These are phyloP conservation scores for Spheniscus humboldti DNA, from an alignment of 2,797 vertebrate genomes.

Conservation along the genomic window DNA sequence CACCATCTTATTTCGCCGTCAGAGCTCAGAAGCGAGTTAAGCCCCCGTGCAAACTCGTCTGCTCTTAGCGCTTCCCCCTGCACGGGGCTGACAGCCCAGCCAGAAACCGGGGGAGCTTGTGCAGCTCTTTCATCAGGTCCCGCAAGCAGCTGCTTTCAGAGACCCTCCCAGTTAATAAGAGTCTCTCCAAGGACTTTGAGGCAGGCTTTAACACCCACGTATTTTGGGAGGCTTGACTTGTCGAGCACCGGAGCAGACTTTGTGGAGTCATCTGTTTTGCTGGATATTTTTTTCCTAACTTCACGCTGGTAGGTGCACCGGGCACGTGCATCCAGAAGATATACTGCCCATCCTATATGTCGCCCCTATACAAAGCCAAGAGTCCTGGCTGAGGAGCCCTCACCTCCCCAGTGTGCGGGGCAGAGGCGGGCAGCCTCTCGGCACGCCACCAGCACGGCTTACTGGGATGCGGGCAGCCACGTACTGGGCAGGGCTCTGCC, in stretches of 20 bases:
- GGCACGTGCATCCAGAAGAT: background rate
- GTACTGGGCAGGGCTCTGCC: background rate
- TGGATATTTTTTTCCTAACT: background rate
- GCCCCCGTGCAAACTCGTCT: fast-evolving
- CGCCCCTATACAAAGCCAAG: background rate
- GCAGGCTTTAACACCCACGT: background rate
- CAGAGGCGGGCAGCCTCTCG: background rate
- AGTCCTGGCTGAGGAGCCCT: background rate
- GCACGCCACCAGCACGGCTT: background rate
- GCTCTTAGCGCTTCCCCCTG: background rate
- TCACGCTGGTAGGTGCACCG: background rate
- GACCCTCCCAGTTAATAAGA: background rate
- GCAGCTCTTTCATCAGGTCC: background rate
- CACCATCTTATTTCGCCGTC: conserved; percentile 13
- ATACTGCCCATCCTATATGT: fast-evolving
- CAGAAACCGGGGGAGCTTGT: background rate
- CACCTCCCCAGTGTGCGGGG: fast-evolving
- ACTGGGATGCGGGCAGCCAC: background rate
- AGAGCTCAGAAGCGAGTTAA: background rate
- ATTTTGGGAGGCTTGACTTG: background rate
- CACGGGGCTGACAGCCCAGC: background rate
- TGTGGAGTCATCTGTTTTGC: background rate
- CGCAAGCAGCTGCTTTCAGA: background rate
- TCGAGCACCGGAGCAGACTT: background rate
- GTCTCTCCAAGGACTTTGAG: background rate